Evolutionary conservation across 1,140 invertebrate genomes (phyloP), one percentile per base, ranked within the genome.

Genomic region (Thaumetopoea pityocampa): DNA sequence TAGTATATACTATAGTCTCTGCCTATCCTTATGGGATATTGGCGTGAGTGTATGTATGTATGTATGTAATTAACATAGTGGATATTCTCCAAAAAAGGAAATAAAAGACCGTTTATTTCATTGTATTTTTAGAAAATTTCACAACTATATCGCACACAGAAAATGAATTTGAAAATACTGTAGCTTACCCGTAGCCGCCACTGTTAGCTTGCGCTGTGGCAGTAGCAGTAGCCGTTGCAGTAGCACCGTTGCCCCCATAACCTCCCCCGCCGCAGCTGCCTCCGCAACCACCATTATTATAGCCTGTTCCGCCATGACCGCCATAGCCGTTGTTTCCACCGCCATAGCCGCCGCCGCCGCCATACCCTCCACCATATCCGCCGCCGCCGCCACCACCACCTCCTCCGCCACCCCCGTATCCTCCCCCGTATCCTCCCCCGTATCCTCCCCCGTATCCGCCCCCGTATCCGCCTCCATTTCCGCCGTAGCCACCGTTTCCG

Each of bases 401-500:
- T 3, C 49, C 5, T 4, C 17, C 43, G 2, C 46, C 33, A 5
- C 54, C 49, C 4, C 37, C 35, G 27, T 42, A 19, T 0, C 56
- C 55, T 1, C 47, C 40, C 5, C 47, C 51, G 11, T 29, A 41
- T 2, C 51, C 54, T 3, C 48, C 51, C 7, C 52, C 52, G 10
- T 42, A 43, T 4, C 60, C 61, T 0, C 57, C 57, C 2, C 60
- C 66, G n/a, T 27, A 23, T 6, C 62, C 55, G 6, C 35, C 37
- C 6, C 54, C 51, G 1, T 18, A 9, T 12, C 22, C 22, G 1
- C 33, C 33, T 0, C 14, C 22, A 14, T 24, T 16, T 9, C 30
- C 30, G 5, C 30, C 30, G 6, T n/a, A n/a, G n/a, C 30, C 30
- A n/a, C 23, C 5, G 12, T 32, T 19, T 12, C 37, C 42, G 16